Conservation (phyloP, 2,113 vertebrate species). For the Corythornis vintsioides region DNA sequence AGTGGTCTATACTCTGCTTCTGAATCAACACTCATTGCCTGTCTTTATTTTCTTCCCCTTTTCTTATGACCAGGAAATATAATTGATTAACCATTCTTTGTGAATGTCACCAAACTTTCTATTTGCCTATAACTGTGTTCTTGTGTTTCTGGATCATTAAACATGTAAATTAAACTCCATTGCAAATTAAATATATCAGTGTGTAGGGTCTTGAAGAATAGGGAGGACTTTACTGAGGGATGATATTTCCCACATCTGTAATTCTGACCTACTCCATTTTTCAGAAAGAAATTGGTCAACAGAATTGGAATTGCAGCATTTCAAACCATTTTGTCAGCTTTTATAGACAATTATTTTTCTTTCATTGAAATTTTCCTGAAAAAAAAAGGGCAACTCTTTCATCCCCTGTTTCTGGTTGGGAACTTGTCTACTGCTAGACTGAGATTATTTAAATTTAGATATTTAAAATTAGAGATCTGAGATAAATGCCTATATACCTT, state of each 20-base stretch:
- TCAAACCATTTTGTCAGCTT: conserved; percentile 34
- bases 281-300: conserved; percentile 49
- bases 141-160: conserved; percentile 59
- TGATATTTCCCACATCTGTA: conserved; percentile 51
- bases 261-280: conserved; percentile 52
- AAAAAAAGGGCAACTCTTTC: not conserved
- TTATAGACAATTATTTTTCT: conserved; percentile 5
- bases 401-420: not conserved
- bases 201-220: conserved; percentile 43
- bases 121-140: conserved; percentile 16
- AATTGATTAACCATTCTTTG: not conserved
- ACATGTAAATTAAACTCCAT: conserved; percentile 51
- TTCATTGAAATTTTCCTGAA: not conserved
- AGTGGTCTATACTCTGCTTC: not conserved
- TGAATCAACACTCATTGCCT: not conserved
- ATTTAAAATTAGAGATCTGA: not conserved
- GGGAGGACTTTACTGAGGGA: conserved; percentile 6
- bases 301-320: conserved; percentile 40
- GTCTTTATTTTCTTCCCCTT: not conserved
- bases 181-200: conserved; percentile 41
- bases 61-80: not conserved
- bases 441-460: not conserved
- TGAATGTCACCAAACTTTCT: conserved; percentile 40
- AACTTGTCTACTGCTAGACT: not conserved
- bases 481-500: not conserved